These are phyloP conservation scores for Pseudomyrmex dendroicus DNA, from an alignment of 1,140 invertebrate species.

Conservation along the genomic window DNA sequence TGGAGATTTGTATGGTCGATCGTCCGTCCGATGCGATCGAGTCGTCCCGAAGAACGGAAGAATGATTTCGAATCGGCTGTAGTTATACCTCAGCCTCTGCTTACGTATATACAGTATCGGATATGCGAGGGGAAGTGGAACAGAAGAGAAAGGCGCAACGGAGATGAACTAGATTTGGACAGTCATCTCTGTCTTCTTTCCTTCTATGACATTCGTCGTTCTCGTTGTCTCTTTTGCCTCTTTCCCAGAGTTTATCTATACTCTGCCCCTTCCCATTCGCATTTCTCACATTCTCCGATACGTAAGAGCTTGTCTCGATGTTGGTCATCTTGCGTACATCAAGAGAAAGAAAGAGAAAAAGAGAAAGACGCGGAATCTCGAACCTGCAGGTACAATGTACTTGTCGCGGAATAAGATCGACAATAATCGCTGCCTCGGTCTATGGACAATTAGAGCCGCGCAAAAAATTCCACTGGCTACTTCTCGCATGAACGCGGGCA, in stretches of 20 bases:
- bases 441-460: neutral
- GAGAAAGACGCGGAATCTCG: too few species aligned
- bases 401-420: neutral
- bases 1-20: conserved; percentile 58
- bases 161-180: conserved; percentile 84
- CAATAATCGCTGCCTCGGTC: neutral
- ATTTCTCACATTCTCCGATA: conserved; percentile 12
- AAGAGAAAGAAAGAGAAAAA: too few species aligned
- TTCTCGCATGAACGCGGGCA: conserved; percentile 25
- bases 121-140: conserved; percentile 81
- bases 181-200: conserved; percentile 71
- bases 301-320: neutral
- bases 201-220: conserved; percentile 58
- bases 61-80: conserved; percentile 78
- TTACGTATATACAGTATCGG: conserved; percentile 62
- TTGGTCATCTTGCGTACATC: neutral
- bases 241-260: conserved; percentile 46
- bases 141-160: conserved; percentile 84
- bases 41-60: conserved; percentile 76
- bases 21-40: conserved; percentile 71
- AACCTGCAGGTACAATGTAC: neutral
- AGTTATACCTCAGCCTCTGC: conserved; percentile 80
- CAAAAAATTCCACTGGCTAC: conserved; percentile 7
- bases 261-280: conserved; percentile 24
- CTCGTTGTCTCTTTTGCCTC: conserved; percentile 68